phyloP scores from a whole-genome alignment of 2,113 vertebrate species.

The Sialia sialis region DNA sequence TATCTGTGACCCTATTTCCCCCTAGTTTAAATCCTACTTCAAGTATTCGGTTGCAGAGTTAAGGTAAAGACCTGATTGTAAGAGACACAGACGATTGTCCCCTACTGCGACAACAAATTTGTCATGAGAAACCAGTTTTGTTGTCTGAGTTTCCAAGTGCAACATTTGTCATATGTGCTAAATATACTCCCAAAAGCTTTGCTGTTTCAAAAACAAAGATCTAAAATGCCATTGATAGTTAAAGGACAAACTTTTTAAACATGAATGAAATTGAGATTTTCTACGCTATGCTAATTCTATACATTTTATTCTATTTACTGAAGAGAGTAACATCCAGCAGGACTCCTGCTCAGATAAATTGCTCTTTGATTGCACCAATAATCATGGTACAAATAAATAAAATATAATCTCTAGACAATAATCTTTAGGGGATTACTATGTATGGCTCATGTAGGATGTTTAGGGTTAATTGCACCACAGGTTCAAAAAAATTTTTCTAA shows the following conservation, averaged over 20 bases:
- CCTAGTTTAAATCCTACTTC: slow-evolving; percentile 75
- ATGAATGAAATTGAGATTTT: slow-evolving; percentile 64
- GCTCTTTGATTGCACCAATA: slow-evolving; percentile 21
- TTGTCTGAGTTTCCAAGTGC: slow-evolving; percentile 73
- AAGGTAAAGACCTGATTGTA: slow-evolving; percentile 72
- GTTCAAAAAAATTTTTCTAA: slow-evolving; percentile 69
- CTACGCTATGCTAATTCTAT: slow-evolving; percentile 59
- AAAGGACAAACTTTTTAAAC: slow-evolving; percentile 76
- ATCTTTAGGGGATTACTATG: slow-evolving; percentile 50
- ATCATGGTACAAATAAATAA: slow-evolving; percentile 53
- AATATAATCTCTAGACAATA: slow-evolving; percentile 41
- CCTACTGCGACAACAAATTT: slow-evolving; percentile 62
- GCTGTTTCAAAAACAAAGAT: slow-evolving; percentile 58
- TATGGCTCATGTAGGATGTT: slow-evolving; percentile 73
- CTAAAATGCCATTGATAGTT: slow-evolving; percentile 62
- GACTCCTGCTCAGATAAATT: slow-evolving; percentile 48
- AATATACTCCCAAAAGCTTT: slow-evolving; percentile 67
- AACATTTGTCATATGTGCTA: slow-evolving; percentile 71
- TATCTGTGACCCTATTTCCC: slow-evolving; percentile 66
- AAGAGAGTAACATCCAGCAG: slow-evolving; percentile 65
- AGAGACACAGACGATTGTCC: slow-evolving; percentile 60
- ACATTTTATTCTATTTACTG: slow-evolving; percentile 61
- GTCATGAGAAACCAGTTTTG: slow-evolving; percentile 44
- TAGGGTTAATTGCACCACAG: slow-evolving; percentile 71
- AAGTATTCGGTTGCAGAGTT: slow-evolving; percentile 81